phyloP scores from a whole-genome alignment of 2,797 vertebrate genomes.

The Thaleichthys pacificus region DNA sequence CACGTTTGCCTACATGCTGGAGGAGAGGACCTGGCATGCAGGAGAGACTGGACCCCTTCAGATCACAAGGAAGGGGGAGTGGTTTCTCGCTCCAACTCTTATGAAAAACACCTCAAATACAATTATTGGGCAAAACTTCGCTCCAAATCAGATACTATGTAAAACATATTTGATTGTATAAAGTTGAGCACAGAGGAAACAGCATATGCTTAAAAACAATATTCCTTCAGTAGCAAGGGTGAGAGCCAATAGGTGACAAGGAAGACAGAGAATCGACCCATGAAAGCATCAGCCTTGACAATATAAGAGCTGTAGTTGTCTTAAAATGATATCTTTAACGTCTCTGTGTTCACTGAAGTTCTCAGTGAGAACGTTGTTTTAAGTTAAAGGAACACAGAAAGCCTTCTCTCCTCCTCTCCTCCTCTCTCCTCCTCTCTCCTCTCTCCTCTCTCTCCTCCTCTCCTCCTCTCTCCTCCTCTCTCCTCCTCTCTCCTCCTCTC shows the following conservation, averaged over 20 bases:
- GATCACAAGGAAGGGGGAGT: neutral
- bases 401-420: slow-evolving; percentile 2
- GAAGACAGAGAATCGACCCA: neutral
- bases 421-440: too few species aligned
- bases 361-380: slow-evolving; percentile 75
- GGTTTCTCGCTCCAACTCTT: neutral
- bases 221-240: neutral
- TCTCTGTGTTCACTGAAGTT: slow-evolving; percentile 60
- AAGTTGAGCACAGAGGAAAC: too few species aligned
- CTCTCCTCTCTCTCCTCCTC: too few species aligned
- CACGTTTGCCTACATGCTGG: neutral
- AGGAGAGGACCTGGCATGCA: neutral
- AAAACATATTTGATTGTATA: too few species aligned
- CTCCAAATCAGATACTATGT: too few species aligned
- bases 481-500: too few species aligned
- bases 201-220: neutral
- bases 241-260: slow-evolving; percentile 10
- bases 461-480: too few species aligned
- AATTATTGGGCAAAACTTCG: too few species aligned
- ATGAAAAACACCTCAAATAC: neutral
- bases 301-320: slow-evolving; percentile 26
- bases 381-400: slow-evolving; percentile 38
- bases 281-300: slow-evolving; percentile 2
- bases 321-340: slow-evolving; percentile 23
- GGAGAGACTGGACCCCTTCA: too few species aligned